phyloP scores from a whole-genome alignment of 2,888 invertebrate genomes.

The Chaetogeoica ovagalla region DNA sequence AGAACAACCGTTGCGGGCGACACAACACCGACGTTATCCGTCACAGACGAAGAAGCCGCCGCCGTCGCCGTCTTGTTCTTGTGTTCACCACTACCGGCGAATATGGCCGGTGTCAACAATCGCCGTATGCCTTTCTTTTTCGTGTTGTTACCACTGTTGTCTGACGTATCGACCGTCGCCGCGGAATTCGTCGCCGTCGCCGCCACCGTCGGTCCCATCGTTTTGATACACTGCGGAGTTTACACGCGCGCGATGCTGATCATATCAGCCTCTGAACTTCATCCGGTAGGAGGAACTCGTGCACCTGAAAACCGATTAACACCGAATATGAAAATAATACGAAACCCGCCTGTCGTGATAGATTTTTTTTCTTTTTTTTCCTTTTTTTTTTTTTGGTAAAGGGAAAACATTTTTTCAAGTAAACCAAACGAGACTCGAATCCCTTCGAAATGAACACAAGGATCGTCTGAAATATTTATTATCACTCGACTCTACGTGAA shows the following conservation, averaged over 20 bases:
- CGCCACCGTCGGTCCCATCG: conserved; percentile 33
- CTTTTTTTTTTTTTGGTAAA: no score
- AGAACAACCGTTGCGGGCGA: not conserved
- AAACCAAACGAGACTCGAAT: no score
- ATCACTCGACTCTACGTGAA: no score
- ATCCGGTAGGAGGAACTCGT: not conserved
- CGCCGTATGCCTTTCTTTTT: conserved; percentile 55
- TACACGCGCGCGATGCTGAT: no score
- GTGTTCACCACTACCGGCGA: conserved; percentile 48
- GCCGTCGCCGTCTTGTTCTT: conserved; percentile 32
- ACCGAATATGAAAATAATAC: no score
- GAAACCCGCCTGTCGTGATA: no score
- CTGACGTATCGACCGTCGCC: conserved; percentile 5
- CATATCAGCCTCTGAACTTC: no score
- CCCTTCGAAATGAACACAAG: no score
- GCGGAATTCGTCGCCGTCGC: not conserved
- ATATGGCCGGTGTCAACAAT: conserved; percentile 54
- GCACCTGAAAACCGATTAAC: conserved; percentile 14
- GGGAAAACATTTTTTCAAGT: no score
- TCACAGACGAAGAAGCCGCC: not conserved
- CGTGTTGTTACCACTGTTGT: not conserved
- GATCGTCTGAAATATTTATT: no score
- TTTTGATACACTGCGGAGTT: not conserved
- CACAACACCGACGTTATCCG: not conserved
- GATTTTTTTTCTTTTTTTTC: no score